A percentile compares a stretch with the other conserved stretches of the same genome.
These are phyloP conservation scores for Anisognathus igniventris DNA, from an alignment of 2,797 vertebrate species.

Conservation along the genomic window DNA sequence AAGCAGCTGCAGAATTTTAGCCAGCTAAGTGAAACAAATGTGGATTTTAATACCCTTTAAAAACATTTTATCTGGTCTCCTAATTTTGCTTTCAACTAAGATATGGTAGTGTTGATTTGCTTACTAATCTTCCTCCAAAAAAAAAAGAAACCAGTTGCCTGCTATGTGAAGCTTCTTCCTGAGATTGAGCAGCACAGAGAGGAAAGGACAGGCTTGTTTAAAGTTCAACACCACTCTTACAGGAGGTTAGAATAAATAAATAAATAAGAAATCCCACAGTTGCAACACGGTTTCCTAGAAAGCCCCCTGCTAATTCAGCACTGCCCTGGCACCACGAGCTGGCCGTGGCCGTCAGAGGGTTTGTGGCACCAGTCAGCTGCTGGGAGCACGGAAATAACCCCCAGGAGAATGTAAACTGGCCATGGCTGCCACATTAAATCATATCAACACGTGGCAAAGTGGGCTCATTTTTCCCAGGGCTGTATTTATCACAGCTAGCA, in stretches of 20 bases:
- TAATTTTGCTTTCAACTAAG: not conserved
- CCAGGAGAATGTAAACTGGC: conserved; percentile 29
- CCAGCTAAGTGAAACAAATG: not conserved
- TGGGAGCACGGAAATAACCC: conserved; percentile 26
- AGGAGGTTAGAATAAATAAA: not conserved
- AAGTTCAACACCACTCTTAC: not conserved
- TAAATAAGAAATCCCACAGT: not conserved
- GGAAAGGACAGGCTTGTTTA: not conserved
- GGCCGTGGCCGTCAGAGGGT: not conserved
- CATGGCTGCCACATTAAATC: not conserved
- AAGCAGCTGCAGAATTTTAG: not conserved
- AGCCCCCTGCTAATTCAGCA: conserved; percentile 53
- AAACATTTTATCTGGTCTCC: not conserved
- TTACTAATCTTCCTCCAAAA: not conserved
- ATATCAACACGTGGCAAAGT: not conserved
- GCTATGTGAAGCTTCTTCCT: not conserved
- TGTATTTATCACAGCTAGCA: not conserved
- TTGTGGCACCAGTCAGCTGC: conserved; percentile 18
- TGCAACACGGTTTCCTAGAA: conserved; percentile 60
- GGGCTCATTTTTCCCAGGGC: not conserved
- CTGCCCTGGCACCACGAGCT: not conserved
- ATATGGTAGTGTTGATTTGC: not conserved
- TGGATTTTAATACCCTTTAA: not conserved
- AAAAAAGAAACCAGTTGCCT: not conserved
- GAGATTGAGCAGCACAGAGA: not conserved